Evolutionary conservation across 2,113 vertebrate species (phyloP).

Genomic region (Hemiprocne comata): DNA sequence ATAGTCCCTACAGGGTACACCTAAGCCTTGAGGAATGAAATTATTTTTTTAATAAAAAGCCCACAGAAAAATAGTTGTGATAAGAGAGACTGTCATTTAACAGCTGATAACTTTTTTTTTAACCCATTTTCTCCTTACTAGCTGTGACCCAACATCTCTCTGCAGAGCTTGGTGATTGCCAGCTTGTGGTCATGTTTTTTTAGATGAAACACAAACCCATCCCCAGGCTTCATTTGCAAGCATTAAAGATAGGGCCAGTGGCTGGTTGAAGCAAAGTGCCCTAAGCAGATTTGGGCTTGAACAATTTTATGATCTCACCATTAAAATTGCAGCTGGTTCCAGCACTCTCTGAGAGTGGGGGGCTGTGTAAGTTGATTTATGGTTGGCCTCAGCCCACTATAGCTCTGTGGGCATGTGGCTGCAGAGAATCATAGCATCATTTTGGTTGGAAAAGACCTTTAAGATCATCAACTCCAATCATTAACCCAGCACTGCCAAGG

Average conservation of each 20-base stretch:
- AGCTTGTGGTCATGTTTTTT: neutral
- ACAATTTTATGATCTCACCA: neutral
- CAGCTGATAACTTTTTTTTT: neutral
- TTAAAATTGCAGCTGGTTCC: neutral
- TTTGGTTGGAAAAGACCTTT: too few species aligned
- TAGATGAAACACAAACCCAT: neutral
- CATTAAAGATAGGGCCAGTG: neutral
- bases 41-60: neutral
- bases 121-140: neutral
- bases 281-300: neutral
- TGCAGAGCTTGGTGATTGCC: too few species aligned
- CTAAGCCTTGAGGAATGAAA: neutral
- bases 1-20: neutral
- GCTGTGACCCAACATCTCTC: neutral
- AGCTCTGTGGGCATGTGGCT: neutral
- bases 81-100: neutral
- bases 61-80: neutral
- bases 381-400: neutral
- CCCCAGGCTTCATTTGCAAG: neutral
- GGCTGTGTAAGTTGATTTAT: neutral
- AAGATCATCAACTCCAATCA: too few species aligned
- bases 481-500: too few species aligned
- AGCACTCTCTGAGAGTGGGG: neutral
- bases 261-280: neutral
- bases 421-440: too few species aligned